A percentile compares a stretch with the other conserved stretches of the same genome.
Conservation (phyloP, 2,888 invertebrate species). For the Drosophila barbarae region DNA sequence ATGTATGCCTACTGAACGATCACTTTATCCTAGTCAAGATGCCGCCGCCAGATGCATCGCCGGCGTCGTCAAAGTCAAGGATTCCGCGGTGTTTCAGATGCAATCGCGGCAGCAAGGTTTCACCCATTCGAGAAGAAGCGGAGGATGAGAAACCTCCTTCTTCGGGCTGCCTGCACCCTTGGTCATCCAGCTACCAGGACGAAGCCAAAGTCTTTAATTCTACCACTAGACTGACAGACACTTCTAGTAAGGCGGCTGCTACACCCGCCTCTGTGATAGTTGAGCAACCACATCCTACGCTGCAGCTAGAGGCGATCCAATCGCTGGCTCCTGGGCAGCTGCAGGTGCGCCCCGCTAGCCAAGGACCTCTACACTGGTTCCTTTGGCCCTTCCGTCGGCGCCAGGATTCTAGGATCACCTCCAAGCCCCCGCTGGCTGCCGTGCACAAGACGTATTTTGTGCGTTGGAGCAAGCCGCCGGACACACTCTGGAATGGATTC, state of each 20-base stretch:
- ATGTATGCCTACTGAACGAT: slow-evolving; percentile 76
- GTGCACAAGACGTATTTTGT: slow-evolving; percentile 78
- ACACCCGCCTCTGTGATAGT: slow-evolving; percentile 29
- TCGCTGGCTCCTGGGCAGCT: slow-evolving; percentile 4
- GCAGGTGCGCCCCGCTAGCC: slow-evolving; percentile 14
- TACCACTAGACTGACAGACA: neutral
- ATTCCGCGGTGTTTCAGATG: slow-evolving; percentile 58
- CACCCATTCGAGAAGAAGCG: slow-evolving; percentile 56
- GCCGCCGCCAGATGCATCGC: slow-evolving; percentile 40
- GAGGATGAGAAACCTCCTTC: slow-evolving; percentile 29
- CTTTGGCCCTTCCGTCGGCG: slow-evolving; percentile 67
- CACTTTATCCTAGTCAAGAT: slow-evolving; percentile 77
- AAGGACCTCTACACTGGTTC: slow-evolving; percentile 65
- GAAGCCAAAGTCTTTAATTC: slow-evolving; percentile 13
- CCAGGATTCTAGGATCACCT: slow-evolving; percentile 28
- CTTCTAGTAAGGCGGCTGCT: neutral
- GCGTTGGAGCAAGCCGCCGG: slow-evolving; percentile 76
- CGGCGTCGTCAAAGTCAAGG: slow-evolving; percentile 29
- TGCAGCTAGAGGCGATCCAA: slow-evolving; percentile 52
- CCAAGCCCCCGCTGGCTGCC: slow-evolving; percentile 59
- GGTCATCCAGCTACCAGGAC: slow-evolving; percentile 29
- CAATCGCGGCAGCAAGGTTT: slow-evolving; percentile 61
- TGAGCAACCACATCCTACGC: slow-evolving; percentile 44
- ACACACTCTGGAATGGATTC: slow-evolving; percentile 62
- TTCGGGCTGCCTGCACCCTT: slow-evolving; percentile 19